Percentiles rank a stretch among this genome's conserved stretches.
Conservation (phyloP, 2,113 vertebrate genomes). For the Melanerpes aurifrons region DNA sequence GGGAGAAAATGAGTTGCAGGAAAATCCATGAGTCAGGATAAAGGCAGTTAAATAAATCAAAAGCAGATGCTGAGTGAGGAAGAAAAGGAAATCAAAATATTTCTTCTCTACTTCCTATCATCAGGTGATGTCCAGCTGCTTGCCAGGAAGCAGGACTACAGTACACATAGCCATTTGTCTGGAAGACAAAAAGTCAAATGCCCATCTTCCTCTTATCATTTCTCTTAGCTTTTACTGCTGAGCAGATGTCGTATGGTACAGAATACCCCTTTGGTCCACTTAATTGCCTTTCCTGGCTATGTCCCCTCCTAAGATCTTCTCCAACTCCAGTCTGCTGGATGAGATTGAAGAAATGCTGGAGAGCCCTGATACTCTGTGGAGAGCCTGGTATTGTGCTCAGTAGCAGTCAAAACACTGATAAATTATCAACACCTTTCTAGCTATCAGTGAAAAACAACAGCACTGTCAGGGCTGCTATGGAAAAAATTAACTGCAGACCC, state of each 20-base stretch:
- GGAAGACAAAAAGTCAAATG: background rate
- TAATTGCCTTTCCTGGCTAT: too few species aligned
- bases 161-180: accelerated
- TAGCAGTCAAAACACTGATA: too few species aligned
- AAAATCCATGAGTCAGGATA: background rate
- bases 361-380: too few species aligned
- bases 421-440: too few species aligned
- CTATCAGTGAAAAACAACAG: too few species aligned
- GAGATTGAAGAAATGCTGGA: too few species aligned
- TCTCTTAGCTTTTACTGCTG: background rate
- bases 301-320: too few species aligned
- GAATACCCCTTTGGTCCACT: background rate
- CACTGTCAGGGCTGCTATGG: too few species aligned
- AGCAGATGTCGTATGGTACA: background rate
- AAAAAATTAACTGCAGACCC: background rate
- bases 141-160: background rate
- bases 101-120: background rate
- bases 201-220: accelerated
- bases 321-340: too few species aligned
- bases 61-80: background rate
- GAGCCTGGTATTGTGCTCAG: too few species aligned
- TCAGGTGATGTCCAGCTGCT: background rate
- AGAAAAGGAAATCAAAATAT: background rate
- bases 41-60: background rate
- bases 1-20: background rate